Conservation (phyloP, 2,797 vertebrate genomes). For the Buphagus erythrorhynchus region DNA sequence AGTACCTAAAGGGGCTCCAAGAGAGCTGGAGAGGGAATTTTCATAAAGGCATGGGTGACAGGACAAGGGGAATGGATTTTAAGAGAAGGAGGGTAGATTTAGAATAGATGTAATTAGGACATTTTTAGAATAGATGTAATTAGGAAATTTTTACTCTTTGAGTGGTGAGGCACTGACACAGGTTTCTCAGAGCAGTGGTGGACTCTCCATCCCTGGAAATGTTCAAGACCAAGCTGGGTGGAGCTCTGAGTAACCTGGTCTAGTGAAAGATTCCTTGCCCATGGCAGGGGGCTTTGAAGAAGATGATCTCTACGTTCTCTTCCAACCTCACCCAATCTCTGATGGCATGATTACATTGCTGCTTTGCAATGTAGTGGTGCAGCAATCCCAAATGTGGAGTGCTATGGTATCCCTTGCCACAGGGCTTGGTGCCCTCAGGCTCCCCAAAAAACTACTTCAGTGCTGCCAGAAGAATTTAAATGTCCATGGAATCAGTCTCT, state of each 20-base stretch:
- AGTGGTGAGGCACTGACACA: not conserved
- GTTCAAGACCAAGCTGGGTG: not conserved
- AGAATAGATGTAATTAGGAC: not conserved
- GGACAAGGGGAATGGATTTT: not conserved
- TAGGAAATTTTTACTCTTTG: not conserved
- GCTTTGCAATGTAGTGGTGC: not conserved
- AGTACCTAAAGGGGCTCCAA: not conserved
- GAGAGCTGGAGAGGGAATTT: not conserved
- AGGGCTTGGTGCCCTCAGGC: accelerated
- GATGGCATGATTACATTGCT: accelerated
- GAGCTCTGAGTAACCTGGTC: not conserved
- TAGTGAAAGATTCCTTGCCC: not conserved
- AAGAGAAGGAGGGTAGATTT: not conserved
- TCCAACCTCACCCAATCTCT: not conserved
- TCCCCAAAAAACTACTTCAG: not conserved
- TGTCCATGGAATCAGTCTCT: not conserved
- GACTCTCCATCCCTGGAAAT: not conserved
- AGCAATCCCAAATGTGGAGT: accelerated
- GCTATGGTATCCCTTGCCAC: not conserved
- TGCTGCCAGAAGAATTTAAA: not conserved
- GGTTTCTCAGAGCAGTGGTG: not conserved
- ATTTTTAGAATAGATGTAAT: not conserved
- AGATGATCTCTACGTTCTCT: not conserved
- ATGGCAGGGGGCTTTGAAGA: not conserved
- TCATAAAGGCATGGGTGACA: not conserved